Base-by-base conservation (phyloP, 1,140 invertebrate genomes). In the Antheraea mylitta region DNA sequence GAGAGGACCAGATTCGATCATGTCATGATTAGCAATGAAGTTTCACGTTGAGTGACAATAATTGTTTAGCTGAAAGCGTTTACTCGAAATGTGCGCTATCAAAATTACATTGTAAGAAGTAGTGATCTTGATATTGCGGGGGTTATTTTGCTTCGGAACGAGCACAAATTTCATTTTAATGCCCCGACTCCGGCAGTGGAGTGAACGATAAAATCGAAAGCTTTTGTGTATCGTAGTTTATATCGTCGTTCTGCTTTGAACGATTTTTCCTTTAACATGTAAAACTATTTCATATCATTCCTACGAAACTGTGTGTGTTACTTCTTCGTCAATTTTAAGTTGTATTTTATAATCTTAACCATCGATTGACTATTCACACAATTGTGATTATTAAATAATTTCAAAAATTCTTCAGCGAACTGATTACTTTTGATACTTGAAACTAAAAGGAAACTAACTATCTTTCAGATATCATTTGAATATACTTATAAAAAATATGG, bases 1-100 rank as follows among this genome's bases (percentile, higher is more conserved):
- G 72, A 77, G 86, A 79, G 87, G 89, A 90, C 87, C 89, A 91
- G 79, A 68, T 66, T 67, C 45, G 18, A 64, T 65, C 69, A 53
- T 58, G 30, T 61, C 69, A 63, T 66, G 62, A 38, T 67, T 38
- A 69, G 58, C 58, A 53, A 53, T n/a, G 45, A 53, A 53, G 45
- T 16, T 53, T 67, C 67, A 65, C 60, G 62, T 73, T 64, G 74
- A 69, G 74, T 77, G 78, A 82, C 76, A 80, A 75, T 75, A 71
- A 75, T 69, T 65, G 42, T 48, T 48, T 65, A 48, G 64, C 18
- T 22, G 9, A 61, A 53, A 53, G 45, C 45, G 45, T 53, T 16
- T 53, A 53, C 6, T 11, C 18, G 7, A 22, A 61, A 30, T 61
- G 60, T 13, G 36, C 60, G 60, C 36, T 61, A 61, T 53, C 45